These are phyloP conservation scores for Sphyrna mokarran DNA, from an alignment of 2,113 vertebrate genomes.

Conservation along the genomic window DNA sequence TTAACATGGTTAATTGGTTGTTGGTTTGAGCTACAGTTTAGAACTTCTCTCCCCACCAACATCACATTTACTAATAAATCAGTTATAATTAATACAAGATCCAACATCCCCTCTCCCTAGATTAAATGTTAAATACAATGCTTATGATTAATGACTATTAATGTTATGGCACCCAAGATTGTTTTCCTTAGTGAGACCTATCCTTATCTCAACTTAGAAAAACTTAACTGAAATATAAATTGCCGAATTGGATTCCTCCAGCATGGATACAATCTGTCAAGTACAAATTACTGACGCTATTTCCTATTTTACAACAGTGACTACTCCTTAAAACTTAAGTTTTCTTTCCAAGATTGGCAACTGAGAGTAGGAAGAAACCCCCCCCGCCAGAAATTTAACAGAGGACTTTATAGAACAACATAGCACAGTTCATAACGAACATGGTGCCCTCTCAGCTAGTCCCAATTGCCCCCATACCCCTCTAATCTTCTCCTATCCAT, in stretches of 20 bases:
- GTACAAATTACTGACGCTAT: background rate
- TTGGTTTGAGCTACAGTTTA: background rate
- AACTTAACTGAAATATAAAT: background rate
- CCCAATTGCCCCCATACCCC: no score
- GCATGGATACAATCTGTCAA: background rate
- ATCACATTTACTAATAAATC: background rate
- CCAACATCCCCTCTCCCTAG: no score
- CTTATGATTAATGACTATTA: background rate
- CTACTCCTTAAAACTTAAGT: background rate
- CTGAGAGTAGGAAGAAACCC: background rate
- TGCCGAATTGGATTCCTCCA: background rate
- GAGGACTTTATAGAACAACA: background rate
- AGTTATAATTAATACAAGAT: background rate
- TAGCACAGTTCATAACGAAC: no score
- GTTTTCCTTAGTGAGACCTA: background rate
- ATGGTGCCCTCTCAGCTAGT: no score
- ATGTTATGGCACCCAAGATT: background rate
- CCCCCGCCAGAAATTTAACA: background rate
- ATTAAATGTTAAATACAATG: background rate
- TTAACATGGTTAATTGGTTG: background rate
- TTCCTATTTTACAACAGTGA: background rate
- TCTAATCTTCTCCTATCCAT: no score
- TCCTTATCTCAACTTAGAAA: background rate
- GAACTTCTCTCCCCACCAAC: background rate
- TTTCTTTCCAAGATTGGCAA: background rate